These are phyloP conservation scores for Phylloscopus trochiloides DNA, from an alignment of 2,113 vertebrate species.

Conservation along the genomic window DNA sequence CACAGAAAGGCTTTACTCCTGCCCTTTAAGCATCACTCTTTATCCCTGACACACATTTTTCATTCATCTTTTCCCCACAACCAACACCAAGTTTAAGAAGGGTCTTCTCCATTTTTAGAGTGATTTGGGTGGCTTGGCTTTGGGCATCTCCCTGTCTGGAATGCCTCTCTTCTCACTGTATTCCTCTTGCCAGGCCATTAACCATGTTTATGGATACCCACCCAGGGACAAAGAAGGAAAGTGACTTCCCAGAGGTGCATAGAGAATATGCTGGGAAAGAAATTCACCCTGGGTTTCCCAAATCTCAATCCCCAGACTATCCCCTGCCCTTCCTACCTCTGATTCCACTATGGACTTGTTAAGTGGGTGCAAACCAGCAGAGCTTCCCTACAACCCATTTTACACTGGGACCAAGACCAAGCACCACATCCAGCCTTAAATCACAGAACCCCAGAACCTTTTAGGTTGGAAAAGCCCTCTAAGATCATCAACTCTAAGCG, in stretches of 20 bases:
- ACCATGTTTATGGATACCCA: background rate
- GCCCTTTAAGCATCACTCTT: constrained; percentile 18
- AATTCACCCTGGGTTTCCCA: background rate
- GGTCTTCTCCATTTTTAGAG: background rate
- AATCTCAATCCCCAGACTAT: background rate
- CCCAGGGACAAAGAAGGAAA: background rate
- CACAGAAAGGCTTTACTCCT: constrained; percentile 24
- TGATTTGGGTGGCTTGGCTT: background rate
- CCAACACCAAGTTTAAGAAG: background rate
- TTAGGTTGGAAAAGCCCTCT: background rate
- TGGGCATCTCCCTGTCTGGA: background rate
- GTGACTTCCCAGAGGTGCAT: background rate
- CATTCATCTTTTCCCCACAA: background rate
- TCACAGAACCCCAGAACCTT: fast-evolving
- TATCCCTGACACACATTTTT: background rate
- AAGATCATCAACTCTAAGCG: background rate
- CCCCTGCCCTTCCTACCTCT: background rate
- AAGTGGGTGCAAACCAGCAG: background rate
- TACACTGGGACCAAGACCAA: background rate
- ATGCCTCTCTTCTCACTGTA: background rate
- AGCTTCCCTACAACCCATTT: background rate
- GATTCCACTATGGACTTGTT: background rate
- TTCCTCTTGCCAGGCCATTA: background rate
- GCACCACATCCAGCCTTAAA: background rate
- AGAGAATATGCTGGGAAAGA: background rate